phyloP scores from a whole-genome alignment of 2,797 vertebrate genomes.

The Danionella dracula region DNA sequence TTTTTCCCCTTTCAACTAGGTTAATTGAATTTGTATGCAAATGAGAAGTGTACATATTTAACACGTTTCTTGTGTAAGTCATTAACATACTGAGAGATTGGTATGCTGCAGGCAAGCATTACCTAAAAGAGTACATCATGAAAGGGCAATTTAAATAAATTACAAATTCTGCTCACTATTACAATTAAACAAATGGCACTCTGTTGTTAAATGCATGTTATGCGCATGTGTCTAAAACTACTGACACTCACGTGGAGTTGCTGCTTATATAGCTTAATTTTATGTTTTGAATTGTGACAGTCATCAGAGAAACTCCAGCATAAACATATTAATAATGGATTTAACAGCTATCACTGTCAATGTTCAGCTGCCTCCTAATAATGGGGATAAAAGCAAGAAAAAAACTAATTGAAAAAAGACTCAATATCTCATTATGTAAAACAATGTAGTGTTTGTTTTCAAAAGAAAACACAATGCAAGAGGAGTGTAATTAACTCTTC shows the following conservation, averaged over 20 bases:
- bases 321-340: constrained; percentile 37
- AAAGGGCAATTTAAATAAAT: constrained; percentile 69
- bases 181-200: constrained; percentile 53
- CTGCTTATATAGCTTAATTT: constrained; percentile 14
- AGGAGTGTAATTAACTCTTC: constrained; percentile 8
- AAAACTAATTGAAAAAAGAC: background rate
- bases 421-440: constrained; percentile 13
- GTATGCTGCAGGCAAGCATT: constrained; percentile 67
- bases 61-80: constrained; percentile 71
- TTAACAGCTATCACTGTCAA: constrained; percentile 9
- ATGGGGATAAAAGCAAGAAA: background rate
- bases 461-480: background rate
- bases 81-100: constrained; percentile 77
- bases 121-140: constrained; percentile 71
- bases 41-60: constrained; percentile 72
- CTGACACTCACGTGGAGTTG: background rate
- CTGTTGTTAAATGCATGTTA: constrained; percentile 38
- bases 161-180: constrained; percentile 64
- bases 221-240: constrained; percentile 22
- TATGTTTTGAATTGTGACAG: constrained; percentile 19
- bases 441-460: background rate
- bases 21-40: constrained; percentile 82
- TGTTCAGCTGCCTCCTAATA: constrained; percentile 14
- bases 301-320: constrained; percentile 3
- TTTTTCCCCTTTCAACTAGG: constrained; percentile 48